A percentile compares a stretch with the other conserved stretches of the same genome.
These are phyloP conservation scores for Brachionus sp. DNA, from an alignment of 1,140 invertebrate species.

Conservation along the genomic window DNA sequence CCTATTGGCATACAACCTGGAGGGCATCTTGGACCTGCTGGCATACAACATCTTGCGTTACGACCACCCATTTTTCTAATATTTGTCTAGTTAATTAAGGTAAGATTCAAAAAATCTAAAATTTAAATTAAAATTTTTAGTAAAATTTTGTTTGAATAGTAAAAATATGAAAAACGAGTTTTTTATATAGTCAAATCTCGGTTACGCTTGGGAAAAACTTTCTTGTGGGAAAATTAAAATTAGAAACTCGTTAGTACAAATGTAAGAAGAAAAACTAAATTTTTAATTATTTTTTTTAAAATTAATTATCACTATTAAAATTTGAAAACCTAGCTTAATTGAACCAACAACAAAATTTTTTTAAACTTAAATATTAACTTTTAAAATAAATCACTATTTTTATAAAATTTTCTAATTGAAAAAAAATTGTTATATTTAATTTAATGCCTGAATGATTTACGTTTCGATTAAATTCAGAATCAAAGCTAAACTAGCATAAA, in stretches of 20 bases:
- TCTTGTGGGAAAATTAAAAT: neutral
- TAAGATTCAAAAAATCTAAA: conserved; percentile 24
- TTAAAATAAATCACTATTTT: neutral
- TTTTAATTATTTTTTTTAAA: conserved; percentile 2
- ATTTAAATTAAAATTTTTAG: neutral
- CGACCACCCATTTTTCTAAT: conserved; percentile 10
- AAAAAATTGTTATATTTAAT: neutral
- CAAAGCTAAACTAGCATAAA: neutral
- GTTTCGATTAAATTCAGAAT: neutral
- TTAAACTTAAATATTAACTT: neutral
- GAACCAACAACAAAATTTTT: neutral
- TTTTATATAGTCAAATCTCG: neutral
- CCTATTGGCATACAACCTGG: conserved; percentile 18
- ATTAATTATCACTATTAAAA: neutral
- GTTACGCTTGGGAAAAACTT: conserved; percentile 9
- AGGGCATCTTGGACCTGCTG: neutral
- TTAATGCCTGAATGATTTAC: conserved; percentile 2
- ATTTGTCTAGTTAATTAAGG: neutral
- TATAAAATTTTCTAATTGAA: neutral
- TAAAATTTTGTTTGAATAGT: neutral
- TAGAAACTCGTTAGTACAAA: neutral
- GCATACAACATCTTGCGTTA: conserved; percentile 7
- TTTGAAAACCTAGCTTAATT: neutral
- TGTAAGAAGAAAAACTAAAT: neutral
- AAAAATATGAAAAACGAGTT: neutral